Evolutionary conservation across 2,113 vertebrate genomes (phyloP).

Genomic region (Neotragus moschatus): DNA sequence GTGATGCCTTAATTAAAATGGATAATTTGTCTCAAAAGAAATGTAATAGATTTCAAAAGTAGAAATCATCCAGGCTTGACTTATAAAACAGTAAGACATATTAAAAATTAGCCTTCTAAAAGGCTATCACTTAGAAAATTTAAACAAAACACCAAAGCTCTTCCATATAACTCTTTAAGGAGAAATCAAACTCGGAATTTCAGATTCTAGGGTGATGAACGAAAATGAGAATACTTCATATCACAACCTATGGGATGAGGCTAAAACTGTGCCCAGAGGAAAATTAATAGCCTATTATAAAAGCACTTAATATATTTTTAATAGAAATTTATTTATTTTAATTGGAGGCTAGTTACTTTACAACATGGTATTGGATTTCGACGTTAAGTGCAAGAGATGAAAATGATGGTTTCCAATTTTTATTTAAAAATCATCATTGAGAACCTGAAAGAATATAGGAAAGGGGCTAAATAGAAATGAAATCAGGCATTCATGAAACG

Average conservation of each 20-base stretch:
- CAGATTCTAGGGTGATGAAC: neutral
- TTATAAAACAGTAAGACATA: neutral
- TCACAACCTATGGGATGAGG: neutral
- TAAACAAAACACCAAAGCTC: neutral
- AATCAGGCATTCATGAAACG: neutral
- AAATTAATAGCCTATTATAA: conserved; percentile 20
- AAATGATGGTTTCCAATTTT: neutral
- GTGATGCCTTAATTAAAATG: neutral
- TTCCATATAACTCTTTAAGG: neutral
- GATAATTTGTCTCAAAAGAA: neutral
- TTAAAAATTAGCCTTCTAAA: neutral
- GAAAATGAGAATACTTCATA: neutral
- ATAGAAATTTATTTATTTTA: neutral
- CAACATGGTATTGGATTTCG: neutral
- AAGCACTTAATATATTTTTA: neutral
- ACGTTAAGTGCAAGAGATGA: neutral
- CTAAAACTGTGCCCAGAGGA: neutral
- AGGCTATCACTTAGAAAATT: neutral
- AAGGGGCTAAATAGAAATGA: neutral
- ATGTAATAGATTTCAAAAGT: neutral
- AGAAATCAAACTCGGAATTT: neutral
- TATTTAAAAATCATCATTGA: neutral
- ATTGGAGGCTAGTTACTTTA: neutral
- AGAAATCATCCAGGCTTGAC: neutral
- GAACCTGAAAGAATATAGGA: neutral